phyloP scores from a whole-genome alignment of 2,888 invertebrate genomes.

The Creontiades dilutus region DNA sequence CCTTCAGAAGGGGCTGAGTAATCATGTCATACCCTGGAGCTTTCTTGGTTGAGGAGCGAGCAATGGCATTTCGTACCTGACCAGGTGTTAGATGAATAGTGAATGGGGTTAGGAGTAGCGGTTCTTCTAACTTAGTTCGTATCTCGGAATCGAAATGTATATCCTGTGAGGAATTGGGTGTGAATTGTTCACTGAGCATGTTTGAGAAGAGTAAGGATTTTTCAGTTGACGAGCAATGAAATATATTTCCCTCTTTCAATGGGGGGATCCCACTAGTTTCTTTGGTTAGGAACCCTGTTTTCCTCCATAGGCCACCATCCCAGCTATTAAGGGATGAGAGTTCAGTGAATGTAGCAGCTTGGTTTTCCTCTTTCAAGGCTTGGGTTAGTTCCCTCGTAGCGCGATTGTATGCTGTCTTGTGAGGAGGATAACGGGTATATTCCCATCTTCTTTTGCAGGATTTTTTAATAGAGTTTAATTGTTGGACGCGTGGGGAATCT shows the following conservation, averaged over 20 bases:
- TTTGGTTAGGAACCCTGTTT: not conserved
- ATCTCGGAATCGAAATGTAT: not conserved
- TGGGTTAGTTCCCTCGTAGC: not conserved
- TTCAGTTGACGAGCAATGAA: not conserved
- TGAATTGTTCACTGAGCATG: not conserved
- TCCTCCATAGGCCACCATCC: not conserved
- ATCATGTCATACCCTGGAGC: not conserved
- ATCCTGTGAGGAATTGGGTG: not conserved
- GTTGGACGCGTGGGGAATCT: too few species aligned
- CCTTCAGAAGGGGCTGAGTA: too few species aligned
- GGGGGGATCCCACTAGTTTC: not conserved
- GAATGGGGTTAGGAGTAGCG: not conserved
- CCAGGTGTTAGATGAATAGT: not conserved
- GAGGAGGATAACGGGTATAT: not conserved
- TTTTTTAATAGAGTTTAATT: too few species aligned
- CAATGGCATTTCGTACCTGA: not conserved
- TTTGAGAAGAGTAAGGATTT: not conserved
- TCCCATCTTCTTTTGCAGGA: too few species aligned
- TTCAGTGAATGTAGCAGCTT: not conserved
- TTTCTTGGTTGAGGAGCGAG: not conserved
- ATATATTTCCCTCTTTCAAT: not conserved
- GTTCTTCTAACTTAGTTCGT: not conserved
- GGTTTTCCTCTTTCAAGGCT: not conserved
- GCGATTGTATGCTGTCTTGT: not conserved
- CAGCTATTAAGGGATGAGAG: not conserved